Percentiles rank a stretch among this genome's conserved stretches.
These are phyloP conservation scores for Hippocampus zosterae DNA, from an alignment of 2,113 vertebrate species.

Conservation along the genomic window DNA sequence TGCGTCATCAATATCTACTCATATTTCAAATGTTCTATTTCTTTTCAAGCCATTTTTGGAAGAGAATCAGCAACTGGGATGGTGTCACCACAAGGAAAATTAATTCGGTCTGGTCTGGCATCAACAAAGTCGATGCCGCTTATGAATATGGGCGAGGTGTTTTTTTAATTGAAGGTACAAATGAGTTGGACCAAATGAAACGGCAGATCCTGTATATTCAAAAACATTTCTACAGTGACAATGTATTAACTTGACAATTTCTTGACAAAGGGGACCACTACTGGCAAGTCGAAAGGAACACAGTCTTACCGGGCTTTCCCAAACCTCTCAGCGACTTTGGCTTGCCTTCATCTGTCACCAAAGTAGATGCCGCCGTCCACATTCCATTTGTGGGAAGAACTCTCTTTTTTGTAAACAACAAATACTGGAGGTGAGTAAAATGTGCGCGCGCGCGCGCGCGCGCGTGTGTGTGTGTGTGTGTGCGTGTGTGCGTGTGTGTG, in stretches of 20 bases:
- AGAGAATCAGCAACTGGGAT: conserved; percentile 29
- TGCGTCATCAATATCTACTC: neutral
- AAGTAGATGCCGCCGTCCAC: conserved; percentile 66
- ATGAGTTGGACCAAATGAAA: neutral
- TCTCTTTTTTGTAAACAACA: conserved; percentile 56
- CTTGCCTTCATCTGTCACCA: conserved; percentile 53
- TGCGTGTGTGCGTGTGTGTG: too few relatives aligned
- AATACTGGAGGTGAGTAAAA: conserved; percentile 63
- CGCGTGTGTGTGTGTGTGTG: too few relatives aligned
- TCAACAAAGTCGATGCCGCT: conserved; percentile 56
- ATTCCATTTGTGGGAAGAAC: conserved; percentile 38
- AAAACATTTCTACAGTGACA: neutral
- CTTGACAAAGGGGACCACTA: conserved; percentile 50
- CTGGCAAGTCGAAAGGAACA: conserved; percentile 53
- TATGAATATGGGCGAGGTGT: conserved; percentile 56
- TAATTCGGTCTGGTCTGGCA: conserved; percentile 35
- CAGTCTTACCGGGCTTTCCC: conserved; percentile 52
- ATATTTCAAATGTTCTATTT: neutral
- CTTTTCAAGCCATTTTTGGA: conserved; percentile 41
- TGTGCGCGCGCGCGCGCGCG: too few relatives aligned
- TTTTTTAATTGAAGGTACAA: conserved; percentile 63
- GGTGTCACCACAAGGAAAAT: conserved; percentile 26
- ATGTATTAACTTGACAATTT: neutral
- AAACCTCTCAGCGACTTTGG: conserved; percentile 57
- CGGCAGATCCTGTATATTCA: neutral